Percentiles rank a stretch among this genome's conserved stretches.
phyloP scores from a whole-genome alignment of 2,113 vertebrate species.

The Lophura nycthemera region DNA sequence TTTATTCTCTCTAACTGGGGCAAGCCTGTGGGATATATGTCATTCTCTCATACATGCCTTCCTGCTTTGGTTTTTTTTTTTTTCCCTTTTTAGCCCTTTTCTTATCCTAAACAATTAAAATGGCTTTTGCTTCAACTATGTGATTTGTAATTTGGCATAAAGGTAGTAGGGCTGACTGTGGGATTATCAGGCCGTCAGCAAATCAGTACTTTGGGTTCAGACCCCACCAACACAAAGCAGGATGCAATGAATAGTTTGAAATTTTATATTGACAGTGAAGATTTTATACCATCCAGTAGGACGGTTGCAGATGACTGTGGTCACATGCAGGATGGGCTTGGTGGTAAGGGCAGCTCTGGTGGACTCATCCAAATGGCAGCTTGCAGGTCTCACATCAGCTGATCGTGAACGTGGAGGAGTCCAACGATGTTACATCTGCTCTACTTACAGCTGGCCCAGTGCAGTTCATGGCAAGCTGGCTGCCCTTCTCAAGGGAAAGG shows the following conservation, averaged over 20 bases:
- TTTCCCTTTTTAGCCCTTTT: neutral
- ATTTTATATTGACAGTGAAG: neutral
- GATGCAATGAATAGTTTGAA: neutral
- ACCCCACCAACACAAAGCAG: neutral
- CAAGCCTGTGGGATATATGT: neutral
- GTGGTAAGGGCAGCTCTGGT: neutral
- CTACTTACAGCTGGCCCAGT: neutral
- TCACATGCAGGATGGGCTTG: neutral
- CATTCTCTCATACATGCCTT: fast-evolving
- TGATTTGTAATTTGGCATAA: neutral
- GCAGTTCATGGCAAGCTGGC: neutral
- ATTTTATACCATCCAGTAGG: neutral
- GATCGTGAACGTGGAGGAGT: neutral
- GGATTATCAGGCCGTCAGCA: neutral
- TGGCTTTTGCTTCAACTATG: neutral
- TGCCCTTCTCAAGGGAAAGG: neutral
- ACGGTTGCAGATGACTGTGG: neutral
- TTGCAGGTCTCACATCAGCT: neutral
- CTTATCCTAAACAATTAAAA: neutral
- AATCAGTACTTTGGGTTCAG: neutral
- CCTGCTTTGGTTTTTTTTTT: neutral
- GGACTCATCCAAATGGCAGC: fast-evolving
- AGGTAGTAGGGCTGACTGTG: neutral
- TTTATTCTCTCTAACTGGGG: neutral
- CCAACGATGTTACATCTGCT: fast-evolving